Percentiles rank a stretch among this genome's conserved stretches.
Conservation (phyloP, 92 coral and sea anemone genomes). For the Bergia sp. region DNA sequence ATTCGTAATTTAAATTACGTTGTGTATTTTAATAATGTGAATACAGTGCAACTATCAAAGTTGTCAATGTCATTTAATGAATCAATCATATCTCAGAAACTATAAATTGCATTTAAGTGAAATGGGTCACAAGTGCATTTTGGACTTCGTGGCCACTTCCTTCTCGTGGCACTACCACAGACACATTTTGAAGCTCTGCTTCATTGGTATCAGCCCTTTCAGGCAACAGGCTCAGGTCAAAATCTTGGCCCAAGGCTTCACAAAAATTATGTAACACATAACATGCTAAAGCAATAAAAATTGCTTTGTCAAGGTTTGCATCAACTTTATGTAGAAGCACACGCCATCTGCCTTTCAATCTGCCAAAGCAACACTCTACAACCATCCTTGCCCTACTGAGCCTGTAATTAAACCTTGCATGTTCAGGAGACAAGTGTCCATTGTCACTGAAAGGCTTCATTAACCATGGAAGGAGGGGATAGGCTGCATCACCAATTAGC, state of each 20-base stretch:
- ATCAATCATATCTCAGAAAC: too few relatives aligned
- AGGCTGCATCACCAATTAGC: constrained; percentile 8
- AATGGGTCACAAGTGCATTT: not conserved
- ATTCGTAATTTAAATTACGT: too few relatives aligned
- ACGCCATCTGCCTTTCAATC: constrained; percentile 18
- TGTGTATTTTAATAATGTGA: too few relatives aligned
- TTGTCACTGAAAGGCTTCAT: constrained; percentile 13
- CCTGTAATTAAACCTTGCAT: not conserved
- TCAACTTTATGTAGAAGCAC: constrained; percentile 1
- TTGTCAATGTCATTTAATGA: too few relatives aligned
- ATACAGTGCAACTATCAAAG: too few relatives aligned
- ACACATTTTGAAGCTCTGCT: not conserved
- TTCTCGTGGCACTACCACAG: not conserved
- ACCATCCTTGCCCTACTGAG: constrained; percentile 3
- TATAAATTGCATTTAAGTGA: not conserved
- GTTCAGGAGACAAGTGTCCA: constrained; percentile 16
- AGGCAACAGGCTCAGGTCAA: constrained; percentile 3
- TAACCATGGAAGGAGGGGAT: constrained; percentile 18
- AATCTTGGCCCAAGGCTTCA: not conserved
- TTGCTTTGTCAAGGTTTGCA: constrained; percentile 1
- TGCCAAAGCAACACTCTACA: constrained; percentile 11
- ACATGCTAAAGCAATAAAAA: constrained; percentile 8
- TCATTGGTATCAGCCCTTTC: not conserved
- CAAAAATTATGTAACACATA: constrained; percentile 7
- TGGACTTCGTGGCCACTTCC: not conserved